Conservation (phyloP, 2,113 vertebrate genomes). For the Rynchops niger region DNA sequence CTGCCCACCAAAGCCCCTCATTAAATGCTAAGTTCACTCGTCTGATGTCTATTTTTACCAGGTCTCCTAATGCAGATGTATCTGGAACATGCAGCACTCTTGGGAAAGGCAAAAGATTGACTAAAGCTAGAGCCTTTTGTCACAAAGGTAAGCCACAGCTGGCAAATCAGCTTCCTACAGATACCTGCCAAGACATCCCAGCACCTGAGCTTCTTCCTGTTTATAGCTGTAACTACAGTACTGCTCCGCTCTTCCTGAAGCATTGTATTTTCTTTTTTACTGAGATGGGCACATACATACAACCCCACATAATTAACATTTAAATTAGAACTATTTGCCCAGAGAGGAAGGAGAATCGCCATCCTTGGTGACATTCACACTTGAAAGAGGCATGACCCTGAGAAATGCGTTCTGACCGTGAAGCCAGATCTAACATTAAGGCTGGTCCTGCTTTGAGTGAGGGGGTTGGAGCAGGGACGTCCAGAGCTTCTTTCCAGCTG, state of each 20-base stretch:
- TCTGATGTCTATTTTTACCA: background rate
- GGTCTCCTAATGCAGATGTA: background rate
- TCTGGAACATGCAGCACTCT: background rate
- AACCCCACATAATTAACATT: background rate
- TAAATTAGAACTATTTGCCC: background rate
- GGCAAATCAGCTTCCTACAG: background rate
- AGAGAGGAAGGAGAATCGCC: background rate
- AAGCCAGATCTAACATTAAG: background rate
- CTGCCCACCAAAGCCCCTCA: background rate
- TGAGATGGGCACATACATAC: background rate
- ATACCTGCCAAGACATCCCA: background rate
- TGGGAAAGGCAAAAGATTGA: background rate
- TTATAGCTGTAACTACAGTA: rapidly evolving
- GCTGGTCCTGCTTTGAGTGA: background rate
- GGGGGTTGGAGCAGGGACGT: background rate
- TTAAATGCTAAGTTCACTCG: background rate
- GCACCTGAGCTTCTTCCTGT: background rate
- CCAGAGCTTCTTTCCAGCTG: background rate
- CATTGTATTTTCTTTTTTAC: background rate
- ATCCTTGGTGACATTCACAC: background rate
- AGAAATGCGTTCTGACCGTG: background rate
- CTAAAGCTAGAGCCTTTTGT: background rate
- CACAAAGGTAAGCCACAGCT: background rate
- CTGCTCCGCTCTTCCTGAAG: background rate
- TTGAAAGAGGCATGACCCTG: background rate